phyloP scores from a whole-genome alignment of 2,113 vertebrate genomes.

The Pogona vitticeps region DNA sequence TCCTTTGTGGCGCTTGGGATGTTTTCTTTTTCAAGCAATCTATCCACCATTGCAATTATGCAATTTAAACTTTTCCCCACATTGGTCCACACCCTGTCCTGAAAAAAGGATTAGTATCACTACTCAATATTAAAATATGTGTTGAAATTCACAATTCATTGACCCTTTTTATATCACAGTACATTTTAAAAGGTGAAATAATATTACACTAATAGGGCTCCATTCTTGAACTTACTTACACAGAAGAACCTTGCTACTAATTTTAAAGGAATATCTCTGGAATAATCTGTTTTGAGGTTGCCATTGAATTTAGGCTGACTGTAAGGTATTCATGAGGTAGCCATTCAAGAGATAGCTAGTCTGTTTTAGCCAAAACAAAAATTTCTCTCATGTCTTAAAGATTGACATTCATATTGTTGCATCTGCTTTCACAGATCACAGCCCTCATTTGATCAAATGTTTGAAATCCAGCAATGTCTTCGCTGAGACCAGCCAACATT shows the following conservation, averaged over 20 bases:
- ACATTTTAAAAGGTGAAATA: background rate
- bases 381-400: background rate
- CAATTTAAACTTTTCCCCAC: slow-evolving; percentile 95
- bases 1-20: slow-evolving; percentile 42
- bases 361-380: background rate
- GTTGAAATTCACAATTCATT: background rate
- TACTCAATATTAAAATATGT: slow-evolving; percentile 32
- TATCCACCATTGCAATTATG: slow-evolving; percentile 93
- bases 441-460: background rate
- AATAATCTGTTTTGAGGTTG: background rate
- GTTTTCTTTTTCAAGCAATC: slow-evolving; percentile 85
- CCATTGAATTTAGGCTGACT: too few relatives aligned
- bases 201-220: background rate
- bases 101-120: slow-evolving; percentile 77
- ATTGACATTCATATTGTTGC: too few relatives aligned
- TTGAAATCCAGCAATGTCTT: background rate
- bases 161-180: background rate
- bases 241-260: background rate
- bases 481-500: too few relatives aligned
- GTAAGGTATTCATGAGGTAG: too few relatives aligned
- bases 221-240: background rate
- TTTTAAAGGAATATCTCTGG: background rate
- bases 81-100: slow-evolving; percentile 96
- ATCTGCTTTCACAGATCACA: background rate
- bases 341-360: background rate